Evolutionary conservation across 2,797 vertebrate genomes (phyloP), one percentile per base, ranked within the genome.

Genomic region (Craterocephalus amniculus): DNA sequence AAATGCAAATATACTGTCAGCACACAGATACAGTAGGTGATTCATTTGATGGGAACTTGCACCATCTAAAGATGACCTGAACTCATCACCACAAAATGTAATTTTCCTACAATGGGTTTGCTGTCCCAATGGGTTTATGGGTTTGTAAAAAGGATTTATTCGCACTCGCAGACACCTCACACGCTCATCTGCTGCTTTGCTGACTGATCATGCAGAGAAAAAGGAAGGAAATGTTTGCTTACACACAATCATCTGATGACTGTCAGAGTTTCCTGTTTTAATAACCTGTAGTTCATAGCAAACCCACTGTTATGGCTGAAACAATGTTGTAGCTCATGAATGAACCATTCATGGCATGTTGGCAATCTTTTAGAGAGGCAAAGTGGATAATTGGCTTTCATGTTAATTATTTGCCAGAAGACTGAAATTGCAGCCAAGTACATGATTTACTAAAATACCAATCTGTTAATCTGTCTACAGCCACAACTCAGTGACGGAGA

Each of bases 211-310:
- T 45, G 51, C 69, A 57, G 18, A 67, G 20, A 73, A 86, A 83
- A 40, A 48, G 87, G 88, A 92, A 93, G 92, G 91, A 93, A 90
- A 85, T 86, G 80, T 89, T 88, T 87, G 72, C 81, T 85, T 81
- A 78, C 1, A 22, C 84, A 88, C 85, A 87, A 78, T 91, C 89
- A 94, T 88, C 84, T 94, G 92, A 92, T 83, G 75, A 59, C 71
- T 4, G 6, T 72, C 62, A 1, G 26, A 40, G 80, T 84, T 93
- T 94, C 93, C 94, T 91, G 73, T 56, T 78, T 55, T 62, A 70
- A 72, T 74, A 81, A 70, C 74, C 77, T 81, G 80, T 57, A 59
- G 26, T 57, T 49, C 51, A 38, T 40, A 36, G n/a, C 22, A 58
- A 70, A 57, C 32, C 60, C 31, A 51, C 75, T 58, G 51, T 38